These are phyloP conservation scores for Hydrophis major DNA, from an alignment of 2,797 vertebrate genomes.

Conservation along the genomic window DNA sequence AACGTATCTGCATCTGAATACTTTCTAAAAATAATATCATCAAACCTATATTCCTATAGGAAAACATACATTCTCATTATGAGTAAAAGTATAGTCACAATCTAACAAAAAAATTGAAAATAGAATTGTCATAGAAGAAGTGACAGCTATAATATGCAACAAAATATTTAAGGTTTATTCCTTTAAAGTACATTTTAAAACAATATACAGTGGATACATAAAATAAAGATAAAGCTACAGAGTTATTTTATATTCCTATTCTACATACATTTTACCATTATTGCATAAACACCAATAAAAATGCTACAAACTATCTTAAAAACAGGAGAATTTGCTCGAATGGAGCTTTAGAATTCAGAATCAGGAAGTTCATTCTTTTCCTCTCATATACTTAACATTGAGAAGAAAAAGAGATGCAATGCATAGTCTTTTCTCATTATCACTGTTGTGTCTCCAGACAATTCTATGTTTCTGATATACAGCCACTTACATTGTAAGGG, in stretches of 20 bases:
- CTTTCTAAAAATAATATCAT: conserved; percentile 58
- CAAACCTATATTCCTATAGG: conserved; percentile 49
- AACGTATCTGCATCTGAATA: conserved; percentile 6
- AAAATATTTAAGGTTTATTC: neutral
- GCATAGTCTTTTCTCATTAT: neutral
- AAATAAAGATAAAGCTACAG: neutral
- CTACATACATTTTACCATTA: neutral
- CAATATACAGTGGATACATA: neutral
- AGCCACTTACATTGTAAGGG: neutral
- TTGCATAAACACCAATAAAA: neutral
- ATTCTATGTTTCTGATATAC: neutral
- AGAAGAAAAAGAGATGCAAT: too few relatives aligned
- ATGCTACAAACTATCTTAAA: neutral
- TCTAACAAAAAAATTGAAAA: neutral
- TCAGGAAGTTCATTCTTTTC: neutral
- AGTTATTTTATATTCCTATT: neutral
- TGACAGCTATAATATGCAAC: neutral
- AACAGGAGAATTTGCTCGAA: neutral
- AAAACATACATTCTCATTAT: conserved; percentile 56
- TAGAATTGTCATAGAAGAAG: neutral
- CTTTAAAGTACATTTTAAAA: neutral
- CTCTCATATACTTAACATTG: neutral
- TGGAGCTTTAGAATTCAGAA: neutral
- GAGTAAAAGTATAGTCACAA: conserved; percentile 50
- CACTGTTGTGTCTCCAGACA: neutral